phyloP scores from a whole-genome alignment of 2,888 invertebrate genomes.

The Cyclophora albipunctata region DNA sequence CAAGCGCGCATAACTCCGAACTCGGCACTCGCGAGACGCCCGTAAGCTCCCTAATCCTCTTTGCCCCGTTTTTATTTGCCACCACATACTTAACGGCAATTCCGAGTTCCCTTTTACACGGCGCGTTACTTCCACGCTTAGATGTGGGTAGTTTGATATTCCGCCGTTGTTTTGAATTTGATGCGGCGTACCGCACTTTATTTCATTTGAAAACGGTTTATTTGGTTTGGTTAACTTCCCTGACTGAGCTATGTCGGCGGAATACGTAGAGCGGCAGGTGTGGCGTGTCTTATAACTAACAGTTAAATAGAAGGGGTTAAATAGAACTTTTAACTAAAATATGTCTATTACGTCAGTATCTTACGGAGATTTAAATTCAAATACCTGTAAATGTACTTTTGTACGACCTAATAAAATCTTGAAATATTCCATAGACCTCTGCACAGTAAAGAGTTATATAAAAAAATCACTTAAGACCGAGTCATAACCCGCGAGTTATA shows the following conservation, averaged over 20 bases:
- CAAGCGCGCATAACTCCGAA: conserved; percentile 54
- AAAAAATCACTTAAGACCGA: conserved; percentile 44
- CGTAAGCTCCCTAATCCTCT: conserved; percentile 62
- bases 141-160: conserved; percentile 11
- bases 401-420: too few species aligned
- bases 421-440: background rate
- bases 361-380: too few species aligned
- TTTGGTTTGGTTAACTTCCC: too few species aligned
- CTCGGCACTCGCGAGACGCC: conserved; percentile 46
- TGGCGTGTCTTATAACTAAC: too few species aligned
- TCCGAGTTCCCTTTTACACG: conserved; percentile 49
- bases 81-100: conserved; percentile 68
- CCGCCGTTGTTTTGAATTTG: conserved; percentile 21
- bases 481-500: conserved; percentile 46
- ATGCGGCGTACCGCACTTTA: conserved; percentile 13
- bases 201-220: too few species aligned
- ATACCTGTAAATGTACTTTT: too few species aligned
- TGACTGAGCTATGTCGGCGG: too few species aligned
- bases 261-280: too few species aligned
- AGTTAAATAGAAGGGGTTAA: too few species aligned
- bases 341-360: too few species aligned
- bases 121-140: conserved; percentile 24
- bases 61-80: conserved; percentile 58
- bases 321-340: too few species aligned
- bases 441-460: conserved; percentile 11